phyloP scores from a whole-genome alignment of 2,888 invertebrate species.

The Anthophora plumipes region DNA sequence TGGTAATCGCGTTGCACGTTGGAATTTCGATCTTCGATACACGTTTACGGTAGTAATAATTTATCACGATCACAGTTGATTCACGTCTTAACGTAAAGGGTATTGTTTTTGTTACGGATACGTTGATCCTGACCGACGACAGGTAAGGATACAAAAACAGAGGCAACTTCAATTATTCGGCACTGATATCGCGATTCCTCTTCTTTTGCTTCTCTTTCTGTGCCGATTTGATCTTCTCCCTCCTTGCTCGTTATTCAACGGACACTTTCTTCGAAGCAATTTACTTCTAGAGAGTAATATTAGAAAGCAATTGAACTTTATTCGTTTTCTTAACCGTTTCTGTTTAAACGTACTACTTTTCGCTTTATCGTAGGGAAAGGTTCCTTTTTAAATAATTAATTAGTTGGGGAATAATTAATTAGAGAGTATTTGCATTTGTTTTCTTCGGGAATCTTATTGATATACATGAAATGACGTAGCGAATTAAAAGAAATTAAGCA shows the following conservation, averaged over 20 bases:
- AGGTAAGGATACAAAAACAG: constrained; percentile 45
- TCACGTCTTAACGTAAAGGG: neutral
- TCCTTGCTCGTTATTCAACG: constrained; percentile 22
- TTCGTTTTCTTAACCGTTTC: neutral
- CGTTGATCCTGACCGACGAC: constrained; percentile 46
- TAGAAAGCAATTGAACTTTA: constrained; percentile 29
- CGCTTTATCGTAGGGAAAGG: neutral
- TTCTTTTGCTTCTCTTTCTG: constrained; percentile 2
- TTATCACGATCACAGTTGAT: constrained; percentile 9
- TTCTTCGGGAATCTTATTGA: neutral
- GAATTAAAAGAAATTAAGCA: neutral
- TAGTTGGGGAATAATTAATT: neutral
- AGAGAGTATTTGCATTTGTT: neutral
- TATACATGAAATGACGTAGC: neutral
- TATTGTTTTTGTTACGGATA: constrained; percentile 4
- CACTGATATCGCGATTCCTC: neutral
- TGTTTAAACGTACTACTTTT: neutral
- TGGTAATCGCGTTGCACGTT: constrained; percentile 4
- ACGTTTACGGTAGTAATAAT: constrained; percentile 28
- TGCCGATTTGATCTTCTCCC: constrained; percentile 2
- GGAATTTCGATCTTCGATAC: constrained; percentile 18
- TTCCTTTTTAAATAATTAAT: neutral
- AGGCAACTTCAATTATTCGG: constrained; percentile 18
- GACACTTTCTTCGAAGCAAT: constrained; percentile 27
- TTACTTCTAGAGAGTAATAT: neutral